Evolutionary conservation across 2,113 vertebrate species (phyloP).

Genomic region (Zootoca vivipara): DNA sequence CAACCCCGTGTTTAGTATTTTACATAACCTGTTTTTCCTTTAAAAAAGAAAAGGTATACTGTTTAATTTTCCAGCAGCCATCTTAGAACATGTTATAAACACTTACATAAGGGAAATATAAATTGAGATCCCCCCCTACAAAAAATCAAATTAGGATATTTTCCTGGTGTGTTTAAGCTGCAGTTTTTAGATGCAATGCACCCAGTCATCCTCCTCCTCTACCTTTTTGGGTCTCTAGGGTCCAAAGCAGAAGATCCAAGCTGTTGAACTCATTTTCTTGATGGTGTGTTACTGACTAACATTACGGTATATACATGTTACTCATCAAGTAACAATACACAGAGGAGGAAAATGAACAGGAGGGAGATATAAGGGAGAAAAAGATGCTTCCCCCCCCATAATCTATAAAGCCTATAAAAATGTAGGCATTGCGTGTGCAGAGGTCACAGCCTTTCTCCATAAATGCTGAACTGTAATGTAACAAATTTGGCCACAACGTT

Average conservation of each 20-base stretch:
- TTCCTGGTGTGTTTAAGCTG: background rate
- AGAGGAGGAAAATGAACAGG: constrained; percentile 28
- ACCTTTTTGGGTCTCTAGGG: background rate
- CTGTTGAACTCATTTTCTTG: background rate
- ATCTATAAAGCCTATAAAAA: no score
- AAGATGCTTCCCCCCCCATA: constrained; percentile 2
- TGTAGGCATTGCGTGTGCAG: no score
- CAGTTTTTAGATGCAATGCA: background rate
- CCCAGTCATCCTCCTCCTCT: background rate
- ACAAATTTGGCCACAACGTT: no score
- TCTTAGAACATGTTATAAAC: background rate
- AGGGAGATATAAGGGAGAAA: background rate
- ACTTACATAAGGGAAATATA: background rate
- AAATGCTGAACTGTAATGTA: no score
- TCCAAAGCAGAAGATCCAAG: background rate
- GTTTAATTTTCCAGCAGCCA: background rate
- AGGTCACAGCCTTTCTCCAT: no score
- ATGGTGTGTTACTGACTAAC: background rate
- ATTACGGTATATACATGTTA: background rate
- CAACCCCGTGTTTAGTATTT: background rate
- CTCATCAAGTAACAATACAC: background rate
- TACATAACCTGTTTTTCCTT: background rate
- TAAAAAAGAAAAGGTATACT: background rate
- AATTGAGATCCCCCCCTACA: no score
- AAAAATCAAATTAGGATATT: no score